Evolutionary conservation across 2,888 invertebrate species (phyloP).

Genomic region (Volucella bombylans): DNA sequence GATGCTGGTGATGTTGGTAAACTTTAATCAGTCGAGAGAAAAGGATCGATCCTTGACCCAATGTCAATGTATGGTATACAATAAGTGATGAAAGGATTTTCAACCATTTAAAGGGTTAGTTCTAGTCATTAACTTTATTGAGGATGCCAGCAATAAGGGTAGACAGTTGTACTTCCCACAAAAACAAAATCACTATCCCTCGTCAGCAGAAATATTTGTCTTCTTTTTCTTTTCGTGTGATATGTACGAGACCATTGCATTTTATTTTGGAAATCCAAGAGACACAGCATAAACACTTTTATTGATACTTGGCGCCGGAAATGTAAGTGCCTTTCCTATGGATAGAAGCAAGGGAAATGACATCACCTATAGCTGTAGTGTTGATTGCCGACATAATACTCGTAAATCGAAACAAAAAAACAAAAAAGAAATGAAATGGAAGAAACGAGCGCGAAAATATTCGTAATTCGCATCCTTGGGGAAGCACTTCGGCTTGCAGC

Average conservation of each 20-base stretch:
- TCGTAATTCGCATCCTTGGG: background rate
- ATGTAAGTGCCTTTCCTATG: constrained; percentile 21
- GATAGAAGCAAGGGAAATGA: background rate
- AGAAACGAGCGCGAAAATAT: constrained; percentile 11
- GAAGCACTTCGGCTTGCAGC: constrained; percentile 1
- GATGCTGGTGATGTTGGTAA: background rate
- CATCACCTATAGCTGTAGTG: constrained; percentile 30
- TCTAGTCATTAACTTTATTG: constrained; percentile 55
- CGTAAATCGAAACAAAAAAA: constrained; percentile 49
- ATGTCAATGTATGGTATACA: no score
- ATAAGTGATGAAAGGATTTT: constrained; percentile 56
- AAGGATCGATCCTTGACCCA: constrained; percentile 46
- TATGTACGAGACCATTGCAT: constrained; percentile 32
- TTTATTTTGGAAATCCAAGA: constrained; percentile 18
- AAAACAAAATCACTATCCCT: constrained; percentile 53
- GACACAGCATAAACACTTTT: constrained; percentile 70
- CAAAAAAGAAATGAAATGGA: constrained; percentile 5
- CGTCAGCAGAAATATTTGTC: constrained; percentile 52
- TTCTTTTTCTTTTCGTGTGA: background rate
- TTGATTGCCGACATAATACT: constrained; percentile 66
- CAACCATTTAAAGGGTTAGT: constrained; percentile 62
- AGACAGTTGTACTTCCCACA: no score
- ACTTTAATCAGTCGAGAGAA: constrained; percentile 56
- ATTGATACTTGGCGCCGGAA: constrained; percentile 44
- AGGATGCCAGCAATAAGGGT: constrained; percentile 10